Evolutionary conservation across 2,797 vertebrate genomes (phyloP), one percentile per base, ranked within the genome.

Genomic region (Anableps anableps): DNA sequence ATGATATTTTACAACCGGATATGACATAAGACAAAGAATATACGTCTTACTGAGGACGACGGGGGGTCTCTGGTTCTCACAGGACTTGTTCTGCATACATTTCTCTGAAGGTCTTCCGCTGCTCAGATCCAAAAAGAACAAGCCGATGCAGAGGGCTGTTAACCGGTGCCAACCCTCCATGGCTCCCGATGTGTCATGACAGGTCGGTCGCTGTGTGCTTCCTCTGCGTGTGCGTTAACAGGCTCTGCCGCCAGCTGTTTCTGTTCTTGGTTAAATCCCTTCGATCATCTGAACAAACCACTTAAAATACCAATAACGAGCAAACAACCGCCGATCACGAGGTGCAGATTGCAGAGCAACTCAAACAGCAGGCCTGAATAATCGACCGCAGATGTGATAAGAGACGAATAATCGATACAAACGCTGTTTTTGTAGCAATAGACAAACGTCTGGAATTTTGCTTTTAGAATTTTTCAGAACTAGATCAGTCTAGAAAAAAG

Each of bases 41-140:
- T 45, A 17, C 43, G 41, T 26, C 96, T 95, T 88, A 96, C 96
- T 92, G 71, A 96, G 91, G 36, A 96, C 94, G 36, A 96, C 96
- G 0, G 96, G 96, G 2, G 95, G 94, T 89, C 88, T 90, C 1
- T 75, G 34, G 26, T 89, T 45, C 45, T 0, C n/a, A 81, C 94
- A 91, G 0, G 78, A 31, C 60, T 81, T 75, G 78, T 77, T 79
- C 1, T 72, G 60, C 19, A 2, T 4, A 79, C 93, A 95, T 94
- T 85, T 86, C 13, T 87, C 83, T 64, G 83, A 17, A 68, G 92
- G 89, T 86, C 50, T 94, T 26, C 86, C 83, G 70, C n/a, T 29
- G 89, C 80, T 90, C 83, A 2, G 26, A 47, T 36, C 86, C 78
- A 77, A 62, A 60, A 88, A 53, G 7, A 91, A 88, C 87, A 91